Evolutionary conservation across 2,888 invertebrate species (phyloP).

Genomic region (Blera fallax): DNA sequence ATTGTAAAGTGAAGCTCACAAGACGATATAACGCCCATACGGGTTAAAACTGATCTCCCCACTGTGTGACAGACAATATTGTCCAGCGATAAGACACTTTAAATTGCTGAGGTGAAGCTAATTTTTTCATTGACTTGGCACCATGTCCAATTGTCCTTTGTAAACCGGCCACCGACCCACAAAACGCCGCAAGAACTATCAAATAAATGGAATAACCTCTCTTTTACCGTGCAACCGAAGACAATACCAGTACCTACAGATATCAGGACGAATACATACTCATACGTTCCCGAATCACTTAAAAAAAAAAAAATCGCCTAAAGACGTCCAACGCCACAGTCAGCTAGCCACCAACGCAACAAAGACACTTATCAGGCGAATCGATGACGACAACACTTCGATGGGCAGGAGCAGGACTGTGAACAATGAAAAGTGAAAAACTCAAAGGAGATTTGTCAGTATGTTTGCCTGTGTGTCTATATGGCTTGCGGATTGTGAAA

Average conservation of each 20-base stretch:
- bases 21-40: neutral
- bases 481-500: neutral
- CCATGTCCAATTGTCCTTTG: slow-evolving; percentile 6
- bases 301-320: neutral
- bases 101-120: slow-evolving; percentile 32
- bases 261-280: neutral
- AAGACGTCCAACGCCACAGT: neutral
- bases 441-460: slow-evolving; percentile 21
- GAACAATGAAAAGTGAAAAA: slow-evolving; percentile 49
- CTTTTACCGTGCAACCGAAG: neutral
- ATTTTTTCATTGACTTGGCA: slow-evolving; percentile 29
- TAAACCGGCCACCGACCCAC: neutral
- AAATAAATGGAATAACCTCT: slow-evolving; percentile 23
- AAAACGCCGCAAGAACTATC: neutral
- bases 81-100: neutral
- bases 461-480: neutral
- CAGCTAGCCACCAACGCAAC: slow-evolving; percentile 20
- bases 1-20: neutral
- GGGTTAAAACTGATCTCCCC: neutral
- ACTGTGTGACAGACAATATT: neutral
- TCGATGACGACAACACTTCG: slow-evolving; percentile 20
- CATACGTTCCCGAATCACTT: neutral
- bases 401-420: neutral
- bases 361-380: slow-evolving; percentile 30
- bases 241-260: neutral